phyloP scores from a whole-genome alignment of 2,113 vertebrate genomes.

The Oreochromis tanganicae region DNA sequence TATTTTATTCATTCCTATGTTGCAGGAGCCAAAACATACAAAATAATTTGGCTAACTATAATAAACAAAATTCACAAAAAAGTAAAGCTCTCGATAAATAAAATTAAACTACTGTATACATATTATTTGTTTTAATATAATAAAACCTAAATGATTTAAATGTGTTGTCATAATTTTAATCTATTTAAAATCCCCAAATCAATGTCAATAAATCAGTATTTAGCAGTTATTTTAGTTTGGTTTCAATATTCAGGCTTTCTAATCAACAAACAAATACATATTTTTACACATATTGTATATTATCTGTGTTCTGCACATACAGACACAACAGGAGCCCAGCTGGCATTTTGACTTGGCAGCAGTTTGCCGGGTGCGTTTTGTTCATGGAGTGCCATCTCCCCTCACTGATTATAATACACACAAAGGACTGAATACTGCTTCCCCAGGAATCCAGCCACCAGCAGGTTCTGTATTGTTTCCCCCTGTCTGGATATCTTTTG shows the following conservation, averaged over 20 bases:
- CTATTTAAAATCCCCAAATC: neutral
- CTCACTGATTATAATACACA: neutral
- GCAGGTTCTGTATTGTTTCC: neutral
- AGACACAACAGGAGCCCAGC: neutral
- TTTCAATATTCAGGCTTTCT: neutral
- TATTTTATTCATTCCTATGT: neutral
- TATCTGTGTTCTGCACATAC: neutral
- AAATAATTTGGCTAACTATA: neutral
- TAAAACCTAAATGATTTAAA: neutral
- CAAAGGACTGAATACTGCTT: neutral
- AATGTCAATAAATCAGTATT: neutral
- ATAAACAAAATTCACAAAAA: neutral
- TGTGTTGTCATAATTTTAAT: neutral
- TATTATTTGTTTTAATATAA: neutral
- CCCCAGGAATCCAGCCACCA: neutral
- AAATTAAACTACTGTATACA: neutral
- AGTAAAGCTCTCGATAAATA: neutral
- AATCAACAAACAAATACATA: neutral
- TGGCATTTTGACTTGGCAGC: neutral
- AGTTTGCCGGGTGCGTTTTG: neutral
- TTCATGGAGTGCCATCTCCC: neutral
- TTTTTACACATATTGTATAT: neutral
- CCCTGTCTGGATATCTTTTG: neutral
- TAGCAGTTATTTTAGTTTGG: neutral
- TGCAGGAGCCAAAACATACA: fast-evolving